Evolutionary conservation across 2,888 invertebrate species (phyloP), one percentile per base, ranked within the genome.

Genomic region (Yponomeuta plumbellus): DNA sequence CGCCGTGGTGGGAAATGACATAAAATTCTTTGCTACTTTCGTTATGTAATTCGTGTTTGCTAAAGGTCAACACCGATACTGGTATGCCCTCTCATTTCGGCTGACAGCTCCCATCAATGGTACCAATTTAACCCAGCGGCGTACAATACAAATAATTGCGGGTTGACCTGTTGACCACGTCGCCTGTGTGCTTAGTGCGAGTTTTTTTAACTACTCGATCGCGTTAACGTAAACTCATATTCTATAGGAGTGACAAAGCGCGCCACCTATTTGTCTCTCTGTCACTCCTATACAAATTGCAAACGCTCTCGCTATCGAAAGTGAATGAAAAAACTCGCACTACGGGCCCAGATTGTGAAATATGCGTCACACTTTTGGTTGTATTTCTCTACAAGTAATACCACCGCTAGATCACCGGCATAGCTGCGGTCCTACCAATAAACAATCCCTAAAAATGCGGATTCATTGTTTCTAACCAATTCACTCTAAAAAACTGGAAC

Each of bases 1-100:
- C 61, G 61, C 61, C 61, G 34, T 34, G 23, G 61, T 61, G 26
- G 26, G 26, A 61, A 61, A 61, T 61, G 26, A 23, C 17, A 61
- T 23, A 61, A 23, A 26, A 61, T 13, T 52, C 17, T 52, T 52
- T 52, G 44, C 44, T 52, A 52, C 44, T 52, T 52, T 52, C 44
- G 17, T 61, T 61, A 61, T 34, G 34, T 34, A 23, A 61, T 13
- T 26, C 61, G 17, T 11, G n/a, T 34, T 61, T 61, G 13, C 22
- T 34, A 61, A 61, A 61, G 61, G 61, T 61, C 61, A 59, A 11
- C 59, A 11, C 23, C 13, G 44, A 13, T 5, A 52, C 1, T 17
- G 1, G 13, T 52, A 17, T 52, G 44, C 44, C 17, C 3, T 52
- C 44, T 13, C 17, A 13, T 13, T 52, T 52, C 17, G 44, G 44